Base-by-base conservation (phyloP, 2,797 vertebrate genomes). In the Xiphorhynchus erythropygius region DNA sequence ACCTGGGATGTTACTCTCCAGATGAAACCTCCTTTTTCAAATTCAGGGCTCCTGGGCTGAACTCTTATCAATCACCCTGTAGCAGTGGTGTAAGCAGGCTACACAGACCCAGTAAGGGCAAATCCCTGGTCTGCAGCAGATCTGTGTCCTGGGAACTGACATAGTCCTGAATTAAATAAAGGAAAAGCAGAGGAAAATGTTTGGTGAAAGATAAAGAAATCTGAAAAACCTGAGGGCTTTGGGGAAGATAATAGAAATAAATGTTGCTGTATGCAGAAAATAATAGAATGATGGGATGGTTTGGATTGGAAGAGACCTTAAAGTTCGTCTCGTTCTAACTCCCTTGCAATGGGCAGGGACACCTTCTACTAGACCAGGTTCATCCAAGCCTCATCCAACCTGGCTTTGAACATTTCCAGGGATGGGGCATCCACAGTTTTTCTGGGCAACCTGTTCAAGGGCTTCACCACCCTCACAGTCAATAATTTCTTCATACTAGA, bases 401-500 rank as follows among this genome's bases (percentile, higher is more conserved):
- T 56, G 13, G 3, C 4, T 49, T 42, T 1, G 32, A 4, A 30
- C 35, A 50, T 3, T 83, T 0, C 8, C 39, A 46, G 37, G 5
- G 24, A 33, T 52, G 44, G 6, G 12, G 18, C 37, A 84, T 10
- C 37, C 73, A 39, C 79, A 70, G n/a, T 17, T 57, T 5, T n/a
- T 27, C 0, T 33, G 42, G 9, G 19, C 49, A 37, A 0, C 3
- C 7, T n/a, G 32, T 17, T 19, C 28, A 56, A 55, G 27, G 8
- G 7, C 18, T 5, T 44, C 17, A 0, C 0, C 44, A 27, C 1
- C 27, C 33, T 44, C 65, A 71, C 12, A 57, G 17, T 0, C 2
- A 27, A 33, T 3, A 52, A 77, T 57, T 57, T 46, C 52, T 39
- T 57, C 5, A 11, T 27, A 27, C 56, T 5, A 60, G 13, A 32